Conservation (phyloP, 2,888 invertebrate genomes). For the Ephialtes manifestator region DNA sequence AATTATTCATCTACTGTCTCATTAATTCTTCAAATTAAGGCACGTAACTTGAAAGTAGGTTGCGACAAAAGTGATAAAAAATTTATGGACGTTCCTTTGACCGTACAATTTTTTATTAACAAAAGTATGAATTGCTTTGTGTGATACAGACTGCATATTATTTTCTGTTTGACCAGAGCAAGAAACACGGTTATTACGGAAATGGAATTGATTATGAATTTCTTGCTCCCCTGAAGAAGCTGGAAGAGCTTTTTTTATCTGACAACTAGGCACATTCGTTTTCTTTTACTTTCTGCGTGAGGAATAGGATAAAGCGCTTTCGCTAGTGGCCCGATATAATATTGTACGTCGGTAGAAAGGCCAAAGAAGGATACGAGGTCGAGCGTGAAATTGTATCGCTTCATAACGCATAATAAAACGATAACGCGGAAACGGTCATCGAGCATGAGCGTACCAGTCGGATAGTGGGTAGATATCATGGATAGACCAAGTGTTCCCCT, state of each 20-base stretch:
- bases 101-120: neutral
- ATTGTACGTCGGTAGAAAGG: conserved; percentile 15
- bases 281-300: conserved; percentile 17
- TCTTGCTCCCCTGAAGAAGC: conserved; percentile 6
- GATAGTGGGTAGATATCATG: conserved; percentile 29
- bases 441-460: conserved; percentile 29
- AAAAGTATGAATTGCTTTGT: neutral
- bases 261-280: conserved; percentile 31
- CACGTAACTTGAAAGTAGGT: no score
- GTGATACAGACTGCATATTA: neutral
- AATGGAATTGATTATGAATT: conserved; percentile 51
- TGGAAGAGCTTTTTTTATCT: conserved; percentile 11
- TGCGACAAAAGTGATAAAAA: no score
- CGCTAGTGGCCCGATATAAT: conserved; percentile 3
- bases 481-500: conserved; percentile 46
- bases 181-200: conserved; percentile 2
- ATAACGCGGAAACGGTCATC: conserved; percentile 63
- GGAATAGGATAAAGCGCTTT: conserved; percentile 25
- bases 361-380: conserved; percentile 23
- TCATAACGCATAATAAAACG: conserved; percentile 67
- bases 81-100: neutral
- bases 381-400: conserved; percentile 65
- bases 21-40: no score
- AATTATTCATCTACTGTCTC: no score
- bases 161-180: conserved; percentile 11